phyloP scores from a whole-genome alignment of 2,888 invertebrate species.

The Limnephilus rhombicus region DNA sequence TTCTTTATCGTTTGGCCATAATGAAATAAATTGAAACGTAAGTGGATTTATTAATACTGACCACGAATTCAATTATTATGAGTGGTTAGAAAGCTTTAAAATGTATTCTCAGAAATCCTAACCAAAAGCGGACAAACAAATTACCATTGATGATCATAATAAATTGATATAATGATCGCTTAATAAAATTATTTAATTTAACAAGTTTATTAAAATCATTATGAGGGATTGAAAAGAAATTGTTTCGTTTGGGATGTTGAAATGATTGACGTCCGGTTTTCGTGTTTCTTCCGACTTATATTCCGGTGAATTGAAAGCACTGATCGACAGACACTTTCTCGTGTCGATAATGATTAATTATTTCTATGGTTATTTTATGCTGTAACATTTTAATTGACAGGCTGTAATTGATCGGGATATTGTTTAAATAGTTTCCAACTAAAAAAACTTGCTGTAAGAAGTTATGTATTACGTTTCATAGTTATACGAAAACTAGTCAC shows the following conservation, averaged over 20 bases:
- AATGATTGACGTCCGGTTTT: not conserved
- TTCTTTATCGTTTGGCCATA: not conserved
- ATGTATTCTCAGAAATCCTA: not conserved
- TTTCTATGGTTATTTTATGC: not conserved
- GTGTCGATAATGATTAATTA: not conserved
- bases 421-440: not conserved
- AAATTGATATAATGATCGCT: not conserved
- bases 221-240: not conserved
- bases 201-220: not conserved
- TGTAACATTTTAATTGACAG: not conserved
- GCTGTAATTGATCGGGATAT: not conserved
- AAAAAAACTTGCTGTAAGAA: not conserved
- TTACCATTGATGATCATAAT: not conserved
- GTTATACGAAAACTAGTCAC: not conserved
- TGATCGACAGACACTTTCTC: not conserved
- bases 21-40: not conserved
- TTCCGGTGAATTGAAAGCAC: not conserved
- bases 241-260: not conserved
- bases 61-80: slow-evolving; percentile 15
- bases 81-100: not conserved
- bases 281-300: not conserved
- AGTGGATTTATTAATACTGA: not conserved
- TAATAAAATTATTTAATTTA: not conserved
- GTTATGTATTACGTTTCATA: not conserved
- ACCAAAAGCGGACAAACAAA: not conserved